Conservation (phyloP, 1,140 invertebrate genomes). For the Solenopsis invicta region DNA sequence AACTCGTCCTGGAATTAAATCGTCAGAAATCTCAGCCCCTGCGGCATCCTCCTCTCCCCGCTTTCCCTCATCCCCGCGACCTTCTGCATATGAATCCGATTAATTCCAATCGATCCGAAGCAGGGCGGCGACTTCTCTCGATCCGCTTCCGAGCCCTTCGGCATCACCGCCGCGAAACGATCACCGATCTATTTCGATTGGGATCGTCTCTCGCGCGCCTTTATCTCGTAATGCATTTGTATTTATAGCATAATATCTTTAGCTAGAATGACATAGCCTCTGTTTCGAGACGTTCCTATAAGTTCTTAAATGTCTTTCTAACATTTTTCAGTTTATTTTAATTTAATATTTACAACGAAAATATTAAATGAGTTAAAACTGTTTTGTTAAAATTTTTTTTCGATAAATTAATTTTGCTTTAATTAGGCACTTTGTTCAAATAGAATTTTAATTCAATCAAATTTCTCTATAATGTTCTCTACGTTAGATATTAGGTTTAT, state of each 20-base stretch:
- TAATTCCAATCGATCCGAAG: constrained; percentile 50
- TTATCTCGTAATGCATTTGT: constrained; percentile 21
- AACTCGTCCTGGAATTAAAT: constrained; percentile 72
- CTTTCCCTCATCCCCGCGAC: too few relatives aligned
- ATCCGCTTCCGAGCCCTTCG: constrained; percentile 28
- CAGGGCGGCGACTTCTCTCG: constrained; percentile 31
- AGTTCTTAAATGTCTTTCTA: not conserved
- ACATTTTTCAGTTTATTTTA: not conserved
- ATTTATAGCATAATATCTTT: constrained; percentile 38
- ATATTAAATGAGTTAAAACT: not conserved
- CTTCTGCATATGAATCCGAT: not conserved
- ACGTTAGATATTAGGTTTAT: not conserved
- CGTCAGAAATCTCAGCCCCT: constrained; percentile 68
- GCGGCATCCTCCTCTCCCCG: not conserved
- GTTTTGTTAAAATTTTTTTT: not conserved
- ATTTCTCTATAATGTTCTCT: not conserved
- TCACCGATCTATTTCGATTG: constrained; percentile 45
- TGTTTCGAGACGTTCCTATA: not conserved
- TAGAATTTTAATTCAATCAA: not conserved
- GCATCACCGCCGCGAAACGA: not conserved
- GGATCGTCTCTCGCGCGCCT: constrained; percentile 5
- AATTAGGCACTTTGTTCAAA: not conserved
- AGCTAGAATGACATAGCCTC: not conserved
- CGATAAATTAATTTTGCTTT: not conserved
- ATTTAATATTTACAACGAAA: not conserved